Conservation (phyloP, 2,113 vertebrate species). For the Ctenomys sociabilis region DNA sequence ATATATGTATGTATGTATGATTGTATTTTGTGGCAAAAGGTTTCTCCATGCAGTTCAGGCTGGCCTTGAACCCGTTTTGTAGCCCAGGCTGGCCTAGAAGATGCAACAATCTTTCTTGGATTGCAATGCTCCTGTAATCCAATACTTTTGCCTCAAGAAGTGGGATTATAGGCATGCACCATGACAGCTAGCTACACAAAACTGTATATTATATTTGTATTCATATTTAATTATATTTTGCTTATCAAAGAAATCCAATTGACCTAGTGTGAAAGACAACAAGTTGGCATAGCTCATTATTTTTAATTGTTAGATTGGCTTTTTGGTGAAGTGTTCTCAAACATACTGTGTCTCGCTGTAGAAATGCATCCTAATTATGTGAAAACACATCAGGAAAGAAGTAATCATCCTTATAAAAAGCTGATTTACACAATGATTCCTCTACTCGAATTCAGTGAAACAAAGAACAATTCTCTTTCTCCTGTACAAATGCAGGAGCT, state of each 20-base stretch:
- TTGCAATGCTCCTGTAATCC: too few species aligned
- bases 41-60: neutral
- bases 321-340: neutral
- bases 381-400: neutral
- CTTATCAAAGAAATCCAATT: neutral
- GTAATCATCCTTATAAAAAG: neutral
- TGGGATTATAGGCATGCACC: neutral
- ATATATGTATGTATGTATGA: neutral
- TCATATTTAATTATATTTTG: neutral
- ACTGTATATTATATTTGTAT: neutral
- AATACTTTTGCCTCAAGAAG: neutral
- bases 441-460: neutral
- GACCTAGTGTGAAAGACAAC: neutral
- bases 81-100: neutral
- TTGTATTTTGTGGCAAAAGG: neutral
- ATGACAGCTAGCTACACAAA: neutral
- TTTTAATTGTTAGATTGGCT: neutral
- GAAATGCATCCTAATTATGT: neutral
- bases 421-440: neutral
- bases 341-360: neutral
- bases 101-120: neutral
- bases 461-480: neutral
- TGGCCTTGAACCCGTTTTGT: neutral
- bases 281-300: neutral
- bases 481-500: neutral